Base-by-base conservation (phyloP, 2,113 vertebrate species). In the Oxygymnocypris stewartii region DNA sequence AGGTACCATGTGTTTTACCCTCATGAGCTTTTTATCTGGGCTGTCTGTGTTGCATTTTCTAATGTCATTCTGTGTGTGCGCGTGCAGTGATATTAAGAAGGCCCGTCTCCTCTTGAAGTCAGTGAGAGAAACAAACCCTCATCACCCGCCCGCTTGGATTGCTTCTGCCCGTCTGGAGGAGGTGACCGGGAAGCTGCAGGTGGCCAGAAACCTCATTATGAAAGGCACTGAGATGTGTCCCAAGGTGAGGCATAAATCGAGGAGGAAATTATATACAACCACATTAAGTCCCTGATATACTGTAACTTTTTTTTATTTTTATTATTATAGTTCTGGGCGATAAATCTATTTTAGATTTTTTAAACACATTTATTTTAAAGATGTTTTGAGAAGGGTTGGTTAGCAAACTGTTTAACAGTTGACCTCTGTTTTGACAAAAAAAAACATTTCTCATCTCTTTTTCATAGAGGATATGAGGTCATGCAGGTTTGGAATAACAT, bases 201-300 rank as follows among this genome's bases (percentile, higher is more conserved):
- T 99, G 47, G 98, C 98, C 85, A 95, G 98, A 31, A 99, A 99
- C 89, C 96, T 98, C 83, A 99, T 99, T 85, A 99, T 99, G 98
- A 99, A 99, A 91, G 98, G 98, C 86, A 99, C 98, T 0, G 98
- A 99, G 89, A 99, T 99, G 98, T 99, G 98, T 91, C 97, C 96
- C 11, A 99, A 99, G 97, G 98, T 99, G 88, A 93, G 94, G n/a
- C 51, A 31, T 23, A 51, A 78, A 31, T 49, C 7, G 23, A 75
- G 11, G 11, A 9, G 7, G 31, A 71, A 73, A 73, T 37, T 1
- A 11, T 6, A 37, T 42, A 20, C 20, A 40, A 6, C 20, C 42
- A 73, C 42, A 42, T 73, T 23, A 42, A 11, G 69, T 20, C 10
- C 9, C 5, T 4, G 3, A 23, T 40, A 23, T 71, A 71, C 47